Evolutionary conservation across 2,888 invertebrate species (phyloP).

Genomic region (Nomada fucata): DNA sequence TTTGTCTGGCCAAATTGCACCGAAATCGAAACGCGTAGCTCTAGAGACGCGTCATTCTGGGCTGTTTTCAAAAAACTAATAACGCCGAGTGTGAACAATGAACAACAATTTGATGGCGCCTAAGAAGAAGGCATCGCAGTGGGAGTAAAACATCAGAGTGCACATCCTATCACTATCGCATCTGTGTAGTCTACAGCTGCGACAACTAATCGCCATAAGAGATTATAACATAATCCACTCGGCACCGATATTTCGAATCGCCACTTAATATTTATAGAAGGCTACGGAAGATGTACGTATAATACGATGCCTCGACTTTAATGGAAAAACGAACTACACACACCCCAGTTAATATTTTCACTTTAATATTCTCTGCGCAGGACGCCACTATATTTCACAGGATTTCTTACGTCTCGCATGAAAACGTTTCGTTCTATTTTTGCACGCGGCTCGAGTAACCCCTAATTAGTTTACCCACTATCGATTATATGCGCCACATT

Average conservation of each 20-base stretch:
- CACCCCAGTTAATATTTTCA: neutral
- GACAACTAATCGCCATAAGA: neutral
- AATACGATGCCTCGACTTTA: neutral
- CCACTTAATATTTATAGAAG: neutral
- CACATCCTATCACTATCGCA: neutral
- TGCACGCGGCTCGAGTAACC: neutral
- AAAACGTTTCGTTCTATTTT: neutral
- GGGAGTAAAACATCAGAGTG: neutral
- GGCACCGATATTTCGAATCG: slow-evolving; percentile 1
- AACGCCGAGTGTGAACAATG: neutral
- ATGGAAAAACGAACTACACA: too few species aligned
- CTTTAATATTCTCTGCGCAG: neutral
- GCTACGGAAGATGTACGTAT: neutral
- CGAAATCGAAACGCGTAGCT: slow-evolving; percentile 3
- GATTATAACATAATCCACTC: slow-evolving; percentile 14
- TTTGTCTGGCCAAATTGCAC: neutral
- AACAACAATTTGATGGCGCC: neutral
- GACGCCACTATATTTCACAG: neutral
- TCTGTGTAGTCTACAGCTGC: neutral
- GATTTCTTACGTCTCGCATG: neutral
- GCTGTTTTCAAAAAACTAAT: too few species aligned
- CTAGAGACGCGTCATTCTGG: neutral
- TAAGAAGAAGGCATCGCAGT: neutral
- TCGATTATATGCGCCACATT: neutral
- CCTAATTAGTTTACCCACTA: neutral